Conservation (phyloP, 2,113 vertebrate genomes). For the rat (Rattus norvegicus) region DNA sequence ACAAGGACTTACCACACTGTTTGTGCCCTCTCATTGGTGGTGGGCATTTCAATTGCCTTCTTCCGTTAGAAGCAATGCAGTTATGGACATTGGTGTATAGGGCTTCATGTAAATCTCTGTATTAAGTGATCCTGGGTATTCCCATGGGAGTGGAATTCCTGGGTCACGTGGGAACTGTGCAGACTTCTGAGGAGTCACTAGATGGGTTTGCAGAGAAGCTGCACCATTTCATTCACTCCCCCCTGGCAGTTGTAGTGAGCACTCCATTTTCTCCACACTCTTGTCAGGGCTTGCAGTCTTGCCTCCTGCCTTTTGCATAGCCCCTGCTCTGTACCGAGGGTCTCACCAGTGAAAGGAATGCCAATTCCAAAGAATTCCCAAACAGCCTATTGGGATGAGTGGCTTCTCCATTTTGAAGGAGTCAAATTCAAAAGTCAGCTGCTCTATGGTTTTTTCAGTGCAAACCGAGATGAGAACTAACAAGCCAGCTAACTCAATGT, state of each 20-base stretch:
- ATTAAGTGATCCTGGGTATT: not conserved
- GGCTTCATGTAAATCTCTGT: not conserved
- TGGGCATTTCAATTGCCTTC: not conserved
- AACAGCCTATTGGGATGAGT: not conserved
- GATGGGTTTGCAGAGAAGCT: not conserved
- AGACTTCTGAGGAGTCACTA: not conserved
- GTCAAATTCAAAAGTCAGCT: not conserved
- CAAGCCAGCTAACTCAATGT: not conserved
- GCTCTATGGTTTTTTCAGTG: not conserved
- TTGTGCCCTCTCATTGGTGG: not conserved
- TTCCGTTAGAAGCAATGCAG: not conserved
- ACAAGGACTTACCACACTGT: not conserved
- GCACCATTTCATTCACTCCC: not conserved
- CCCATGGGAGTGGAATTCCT: not conserved
- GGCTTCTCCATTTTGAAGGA: slow-evolving; percentile 4
- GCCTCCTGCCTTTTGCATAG: not conserved
- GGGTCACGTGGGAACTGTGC: not conserved
- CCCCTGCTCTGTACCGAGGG: too few relatives aligned
- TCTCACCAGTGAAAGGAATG: not conserved
- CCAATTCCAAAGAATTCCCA: not conserved
- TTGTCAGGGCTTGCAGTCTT: not conserved
- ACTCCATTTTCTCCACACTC: not conserved
- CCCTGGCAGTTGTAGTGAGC: not conserved
- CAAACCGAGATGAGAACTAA: not conserved
- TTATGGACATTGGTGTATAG: not conserved